Base-by-base conservation (phyloP, 2,113 vertebrate genomes). In the Diadophis punctatus region DNA sequence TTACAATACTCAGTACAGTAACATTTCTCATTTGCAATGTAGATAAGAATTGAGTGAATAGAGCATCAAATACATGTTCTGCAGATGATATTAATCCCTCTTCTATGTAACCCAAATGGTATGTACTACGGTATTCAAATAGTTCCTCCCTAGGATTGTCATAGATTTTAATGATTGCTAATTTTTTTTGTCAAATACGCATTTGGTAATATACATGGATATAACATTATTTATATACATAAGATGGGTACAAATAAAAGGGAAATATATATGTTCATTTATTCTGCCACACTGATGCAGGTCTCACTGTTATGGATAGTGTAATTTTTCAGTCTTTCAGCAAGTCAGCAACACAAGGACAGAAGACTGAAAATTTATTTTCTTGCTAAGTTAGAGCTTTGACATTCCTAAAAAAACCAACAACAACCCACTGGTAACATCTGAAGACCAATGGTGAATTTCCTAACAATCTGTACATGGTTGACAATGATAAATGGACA, bases 261-360 rank as follows among this genome's bases (percentile, higher is more conserved):
- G n/a, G n/a, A n/a, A 95, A 95, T 95, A 89, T 95, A 30, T 34
- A 51, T 1, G 90, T 91, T 93, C 92, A 53, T 93, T 93, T 93
- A 91, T n/a, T 93, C 93, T 92, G 60, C n/a, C 90, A 94, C 92
- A 93, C 90, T 92, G 92, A 91, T 94, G 88, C 27, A 2, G 86
- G 10, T 88, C 48, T 96, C 89, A 95, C 92, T 95, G 87, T 92
- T 95, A 95, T 87, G 90, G 92, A 96, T 94, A 52, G 18, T 84
- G 93, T 90, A 87, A 91, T 95, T 96, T 95, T 97, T 96, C 86
- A 53, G 34, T 58, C 27, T 8, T 68, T 94, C 91, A 93, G 34
- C 60, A 85, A 93, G 51, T 91, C 94, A 89, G n/a, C 94, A 20
- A 91, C 95, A 95, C 95, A 94, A 86, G 89, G 27, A 93, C 86